A percentile compares a stretch with the other conserved stretches of the same genome.
Evolutionary conservation across 1,140 invertebrate genomes (phyloP).

Genomic region (Camponotus vicinus): DNA sequence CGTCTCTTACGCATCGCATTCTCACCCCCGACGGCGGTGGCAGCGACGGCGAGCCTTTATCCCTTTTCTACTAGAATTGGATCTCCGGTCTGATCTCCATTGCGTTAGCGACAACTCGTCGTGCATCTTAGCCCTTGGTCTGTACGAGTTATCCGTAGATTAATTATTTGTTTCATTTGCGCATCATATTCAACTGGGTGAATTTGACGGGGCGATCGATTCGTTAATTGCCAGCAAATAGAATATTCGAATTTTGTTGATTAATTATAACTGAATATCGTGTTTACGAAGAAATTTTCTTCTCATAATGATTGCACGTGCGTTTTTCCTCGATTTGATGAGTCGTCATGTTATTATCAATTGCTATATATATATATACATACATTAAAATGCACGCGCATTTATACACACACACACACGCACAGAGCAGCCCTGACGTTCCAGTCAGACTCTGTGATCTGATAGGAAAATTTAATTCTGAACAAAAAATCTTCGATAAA

Average conservation of each 20-base stretch:
- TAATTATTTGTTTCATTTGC: slow-evolving; percentile 33
- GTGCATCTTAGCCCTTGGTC: slow-evolving; percentile 15
- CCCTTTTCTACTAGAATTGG: slow-evolving; percentile 56
- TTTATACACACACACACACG: too few species aligned
- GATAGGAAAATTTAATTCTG: too few species aligned
- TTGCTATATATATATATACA: slow-evolving; percentile 19
- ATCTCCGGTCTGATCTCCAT: slow-evolving; percentile 38
- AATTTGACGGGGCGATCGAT: neutral
- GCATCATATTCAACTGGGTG: neutral
- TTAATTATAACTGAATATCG: neutral
- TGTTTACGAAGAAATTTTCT: neutral
- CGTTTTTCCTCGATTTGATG: neutral
- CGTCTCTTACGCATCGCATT: slow-evolving; percentile 35
- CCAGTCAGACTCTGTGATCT: too few species aligned
- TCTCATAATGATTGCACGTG: slow-evolving; percentile 3
- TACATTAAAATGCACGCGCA: too few species aligned
- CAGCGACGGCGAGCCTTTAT: slow-evolving; percentile 32
- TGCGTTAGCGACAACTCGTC: slow-evolving; percentile 43
- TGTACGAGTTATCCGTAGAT: slow-evolving; percentile 1
- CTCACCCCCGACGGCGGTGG: neutral
- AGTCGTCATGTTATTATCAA: neutral
- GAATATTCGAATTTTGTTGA: neutral
- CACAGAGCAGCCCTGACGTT: too few species aligned
- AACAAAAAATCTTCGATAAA: too few species aligned
- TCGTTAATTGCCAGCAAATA: neutral